These are phyloP conservation scores for Heterodera carotae DNA, from an alignment of 1,140 invertebrate genomes.

Conservation along the genomic window DNA sequence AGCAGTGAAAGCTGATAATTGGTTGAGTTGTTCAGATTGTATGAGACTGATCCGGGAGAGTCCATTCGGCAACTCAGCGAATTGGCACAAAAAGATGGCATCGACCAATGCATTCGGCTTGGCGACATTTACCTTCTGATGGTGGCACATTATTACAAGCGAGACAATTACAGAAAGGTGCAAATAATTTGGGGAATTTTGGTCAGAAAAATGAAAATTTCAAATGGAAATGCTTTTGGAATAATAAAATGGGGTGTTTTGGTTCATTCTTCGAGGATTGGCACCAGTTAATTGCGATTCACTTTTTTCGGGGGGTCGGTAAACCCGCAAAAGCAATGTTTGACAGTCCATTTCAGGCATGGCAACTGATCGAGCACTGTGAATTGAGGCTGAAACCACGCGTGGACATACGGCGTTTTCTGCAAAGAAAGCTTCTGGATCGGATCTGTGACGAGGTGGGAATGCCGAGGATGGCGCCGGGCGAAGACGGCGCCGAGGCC, in stretches of 20 bases:
- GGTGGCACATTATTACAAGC: conserved; percentile 46
- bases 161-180: conserved; percentile 49
- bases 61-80: conserved; percentile 42
- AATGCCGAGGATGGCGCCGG: conserved; percentile 30
- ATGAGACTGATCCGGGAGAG: conserved; percentile 53
- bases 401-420: conserved; percentile 40
- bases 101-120: conserved; percentile 42
- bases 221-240: too few species aligned
- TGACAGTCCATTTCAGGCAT: conserved; percentile 40
- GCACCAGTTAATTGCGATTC: too few species aligned
- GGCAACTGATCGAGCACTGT: conserved; percentile 52
- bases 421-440: conserved; percentile 39
- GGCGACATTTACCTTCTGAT: conserved; percentile 48
- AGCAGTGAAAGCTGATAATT: not conserved
- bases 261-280: too few species aligned
- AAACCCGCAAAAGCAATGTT: too few species aligned
- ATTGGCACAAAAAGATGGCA: conserved; percentile 39
- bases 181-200: not conserved
- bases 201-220: not conserved
- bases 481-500: not conserved
- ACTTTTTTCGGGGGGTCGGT: too few species aligned
- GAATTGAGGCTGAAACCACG: conserved; percentile 27
- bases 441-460: conserved; percentile 47
- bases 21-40: conserved; percentile 42
- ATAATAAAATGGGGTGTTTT: too few species aligned